phyloP scores from a whole-genome alignment of 1,140 invertebrate genomes.

The Diprion similis region DNA sequence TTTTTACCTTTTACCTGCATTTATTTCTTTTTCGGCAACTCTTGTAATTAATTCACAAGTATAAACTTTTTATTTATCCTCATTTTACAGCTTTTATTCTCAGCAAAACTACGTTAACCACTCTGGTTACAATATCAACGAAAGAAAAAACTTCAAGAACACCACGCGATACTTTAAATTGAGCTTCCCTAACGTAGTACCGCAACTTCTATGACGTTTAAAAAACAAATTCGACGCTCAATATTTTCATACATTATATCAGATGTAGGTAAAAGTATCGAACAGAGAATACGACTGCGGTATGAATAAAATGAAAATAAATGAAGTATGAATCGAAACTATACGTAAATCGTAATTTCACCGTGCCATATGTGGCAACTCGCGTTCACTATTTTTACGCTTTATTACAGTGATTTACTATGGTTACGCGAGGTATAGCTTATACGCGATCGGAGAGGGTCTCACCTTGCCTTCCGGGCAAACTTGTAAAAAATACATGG shows the following conservation, averaged over 20 bases:
- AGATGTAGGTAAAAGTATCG: too few species aligned
- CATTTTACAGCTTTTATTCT: background rate
- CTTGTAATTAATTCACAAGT: background rate
- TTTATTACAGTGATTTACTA: constrained; percentile 3
- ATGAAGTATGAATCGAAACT: background rate
- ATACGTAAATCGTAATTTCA: background rate
- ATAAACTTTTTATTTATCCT: background rate
- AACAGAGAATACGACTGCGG: too few species aligned
- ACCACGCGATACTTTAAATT: too few species aligned
- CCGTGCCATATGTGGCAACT: background rate
- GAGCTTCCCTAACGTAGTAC: too few species aligned
- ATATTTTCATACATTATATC: too few species aligned
- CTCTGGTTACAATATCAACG: background rate
- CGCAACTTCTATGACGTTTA: too few species aligned
- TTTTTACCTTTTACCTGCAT: too few species aligned
- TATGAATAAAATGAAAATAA: too few species aligned
- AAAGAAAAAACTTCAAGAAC: background rate
- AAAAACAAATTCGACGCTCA: too few species aligned
- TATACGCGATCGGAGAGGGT: background rate
- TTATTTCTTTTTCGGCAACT: background rate
- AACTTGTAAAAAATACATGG: background rate
- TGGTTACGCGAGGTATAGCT: constrained; percentile 3
- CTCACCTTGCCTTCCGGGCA: background rate
- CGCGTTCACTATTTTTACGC: constrained; percentile 2
- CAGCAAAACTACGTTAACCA: background rate